Base-by-base conservation (phyloP, 2,113 vertebrate species). In the Rhagologus leucostigma region DNA sequence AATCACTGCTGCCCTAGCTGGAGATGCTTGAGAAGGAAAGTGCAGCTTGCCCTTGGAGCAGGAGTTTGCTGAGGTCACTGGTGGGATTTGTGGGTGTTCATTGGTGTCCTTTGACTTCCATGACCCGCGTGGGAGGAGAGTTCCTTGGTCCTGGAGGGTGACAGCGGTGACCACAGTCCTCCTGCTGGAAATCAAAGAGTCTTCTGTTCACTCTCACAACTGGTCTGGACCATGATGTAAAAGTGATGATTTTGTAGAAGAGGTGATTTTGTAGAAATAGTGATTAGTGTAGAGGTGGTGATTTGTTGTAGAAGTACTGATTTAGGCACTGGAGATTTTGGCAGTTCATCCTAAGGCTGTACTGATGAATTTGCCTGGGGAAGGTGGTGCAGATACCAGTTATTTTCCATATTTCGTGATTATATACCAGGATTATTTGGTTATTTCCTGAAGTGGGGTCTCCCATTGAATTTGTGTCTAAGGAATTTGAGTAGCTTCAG, bases 1-100 rank as follows among this genome's bases (percentile, higher is more conserved):
- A 3, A 16, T 71, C 1, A 0, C 16, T 62, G 69, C 50, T 67
- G 46, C 3, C 52, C 30, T 59, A 0, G 27, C 32, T 56, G 27
- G 73, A 63, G 85, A 16, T 74, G 24, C n/a, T 21, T 46, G 64
- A 60, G 60, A 20, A 77, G 39, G 71, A 49, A n/a, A 0, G 2
- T 29, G 18, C 33, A 8, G 53, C 42, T 44, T 73, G 3, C 16
- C 68, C 59, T 59, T 11, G 60, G 87, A 85, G 52, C 75, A 73
- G 86, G 33, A 93, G 62, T 32, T 32, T 85, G 33, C 78, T 70
- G 69, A 77, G 91, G 59, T 90, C 63, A 6, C 76, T 35, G 76
- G 13, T 76, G 84, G 70, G 33, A 18, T 67, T n/a, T 56, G 84
- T 27, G 50, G 50, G 50, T n/a, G 37, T 77, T 84, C n/a, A 2